phyloP scores from a whole-genome alignment of 2,797 vertebrate species.

The Crypturellus tataupa region DNA sequence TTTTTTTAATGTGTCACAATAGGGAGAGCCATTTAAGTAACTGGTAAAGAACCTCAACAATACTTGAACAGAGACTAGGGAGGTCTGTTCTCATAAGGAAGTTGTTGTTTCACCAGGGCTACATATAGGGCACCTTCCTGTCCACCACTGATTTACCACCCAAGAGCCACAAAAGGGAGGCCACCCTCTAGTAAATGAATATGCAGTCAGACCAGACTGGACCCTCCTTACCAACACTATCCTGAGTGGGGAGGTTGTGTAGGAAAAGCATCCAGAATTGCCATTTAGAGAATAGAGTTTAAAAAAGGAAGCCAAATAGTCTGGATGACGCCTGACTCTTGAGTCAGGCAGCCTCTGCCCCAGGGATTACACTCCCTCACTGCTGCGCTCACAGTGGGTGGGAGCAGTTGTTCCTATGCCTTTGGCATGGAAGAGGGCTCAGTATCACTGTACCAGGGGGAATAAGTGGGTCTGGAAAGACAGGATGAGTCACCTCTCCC shows the following conservation, averaged over 20 bases:
- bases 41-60: neutral
- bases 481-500: neutral
- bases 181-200: neutral
- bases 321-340: neutral
- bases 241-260: neutral
- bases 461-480: neutral
- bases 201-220: neutral
- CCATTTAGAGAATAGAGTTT: neutral
- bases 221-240: neutral
- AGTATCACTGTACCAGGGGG: neutral
- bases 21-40: neutral
- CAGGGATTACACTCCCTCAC: fast-evolving
- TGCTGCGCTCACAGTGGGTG: neutral
- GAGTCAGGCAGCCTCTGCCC: neutral
- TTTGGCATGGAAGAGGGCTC: neutral
- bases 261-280: neutral
- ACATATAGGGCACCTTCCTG: neutral
- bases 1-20: neutral
- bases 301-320: neutral
- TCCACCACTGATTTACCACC: neutral
- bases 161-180: neutral
- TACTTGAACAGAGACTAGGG: neutral
- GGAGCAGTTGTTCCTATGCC: neutral
- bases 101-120: neutral
- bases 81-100: neutral